Evolutionary conservation across 2,797 vertebrate genomes (phyloP).

Genomic region (Pipistrellus pygmaeus): DNA sequence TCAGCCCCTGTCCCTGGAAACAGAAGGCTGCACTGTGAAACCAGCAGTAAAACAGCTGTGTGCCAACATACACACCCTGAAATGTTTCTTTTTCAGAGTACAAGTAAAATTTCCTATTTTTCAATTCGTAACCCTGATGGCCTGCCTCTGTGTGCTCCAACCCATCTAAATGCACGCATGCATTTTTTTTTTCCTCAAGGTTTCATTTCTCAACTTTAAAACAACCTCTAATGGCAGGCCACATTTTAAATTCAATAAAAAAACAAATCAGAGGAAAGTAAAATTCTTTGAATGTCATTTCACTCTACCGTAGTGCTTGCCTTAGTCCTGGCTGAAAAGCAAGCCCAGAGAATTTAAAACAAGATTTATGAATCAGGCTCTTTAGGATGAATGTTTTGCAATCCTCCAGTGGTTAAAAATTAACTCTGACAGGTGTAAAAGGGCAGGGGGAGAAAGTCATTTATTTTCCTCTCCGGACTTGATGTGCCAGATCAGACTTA

Average conservation of each 20-base stretch:
- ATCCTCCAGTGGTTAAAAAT: conserved; percentile 74
- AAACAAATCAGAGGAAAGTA: conserved; percentile 69
- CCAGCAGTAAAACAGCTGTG: conserved; percentile 35
- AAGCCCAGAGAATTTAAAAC: conserved; percentile 67
- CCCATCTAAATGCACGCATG: not conserved
- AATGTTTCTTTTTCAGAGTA: not conserved
- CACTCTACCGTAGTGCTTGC: conserved; percentile 56
- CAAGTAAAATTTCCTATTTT: not conserved
- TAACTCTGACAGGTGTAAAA: conserved; percentile 78
- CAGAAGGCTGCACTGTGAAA: not conserved
- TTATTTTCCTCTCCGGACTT: conserved; percentile 72
- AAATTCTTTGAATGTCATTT: conserved; percentile 73
- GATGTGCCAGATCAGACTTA: conserved; percentile 67
- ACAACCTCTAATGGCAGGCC: conserved; percentile 66
- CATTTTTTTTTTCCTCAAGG: conserved; percentile 43
- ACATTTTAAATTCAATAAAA: conserved; percentile 69
- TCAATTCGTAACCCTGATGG: not conserved
- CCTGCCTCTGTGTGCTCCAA: not conserved
- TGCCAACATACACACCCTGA: too few species aligned
- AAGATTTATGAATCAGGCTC: conserved; percentile 76
- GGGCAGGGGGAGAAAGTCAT: conserved; percentile 55
- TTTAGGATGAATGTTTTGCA: conserved; percentile 76
- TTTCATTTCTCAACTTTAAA: conserved; percentile 71
- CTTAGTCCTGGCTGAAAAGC: conserved; percentile 68
- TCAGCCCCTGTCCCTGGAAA: not conserved